These are phyloP conservation scores for Ophioninae sp. DNA, from an alignment of 2,888 invertebrate species.

Conservation along the genomic window DNA sequence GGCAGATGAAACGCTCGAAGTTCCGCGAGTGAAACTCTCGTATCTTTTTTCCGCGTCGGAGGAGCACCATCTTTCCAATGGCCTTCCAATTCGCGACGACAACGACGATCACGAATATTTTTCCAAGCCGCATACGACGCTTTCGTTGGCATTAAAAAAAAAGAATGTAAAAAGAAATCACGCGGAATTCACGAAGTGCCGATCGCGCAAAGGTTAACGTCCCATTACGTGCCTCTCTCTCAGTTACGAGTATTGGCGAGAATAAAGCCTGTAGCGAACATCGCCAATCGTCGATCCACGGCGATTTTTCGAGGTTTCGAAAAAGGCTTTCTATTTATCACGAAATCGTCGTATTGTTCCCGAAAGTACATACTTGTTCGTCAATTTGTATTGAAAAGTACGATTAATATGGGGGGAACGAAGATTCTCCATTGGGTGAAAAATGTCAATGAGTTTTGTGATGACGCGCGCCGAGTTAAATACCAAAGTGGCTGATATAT, in stretches of 20 bases:
- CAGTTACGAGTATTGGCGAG: not conserved
- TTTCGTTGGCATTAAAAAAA: conserved; percentile 18
- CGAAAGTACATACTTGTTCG: not conserved
- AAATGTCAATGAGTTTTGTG: conserved; percentile 19
- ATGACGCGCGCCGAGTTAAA: conserved; percentile 27
- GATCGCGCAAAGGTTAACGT: conserved; percentile 32
- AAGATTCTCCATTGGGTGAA: not conserved
- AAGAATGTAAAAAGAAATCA: not conserved
- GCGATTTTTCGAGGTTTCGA: not conserved
- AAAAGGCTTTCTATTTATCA: not conserved
- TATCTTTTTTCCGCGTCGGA: not conserved
- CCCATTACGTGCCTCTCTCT: not conserved
- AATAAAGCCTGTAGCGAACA: not conserved
- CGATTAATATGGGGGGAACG: not conserved
- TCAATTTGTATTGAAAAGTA: not conserved
- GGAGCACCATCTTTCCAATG: not conserved
- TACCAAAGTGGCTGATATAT: conserved; percentile 33
- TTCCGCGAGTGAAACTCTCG: not conserved
- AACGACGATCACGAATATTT: not conserved
- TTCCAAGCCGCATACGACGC: conserved; percentile 5
- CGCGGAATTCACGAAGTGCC: not conserved
- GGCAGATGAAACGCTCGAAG: not conserved
- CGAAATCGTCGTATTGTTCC: not conserved
- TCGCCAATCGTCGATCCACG: not conserved
- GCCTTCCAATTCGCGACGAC: not conserved